Conservation (phyloP, 2,797 vertebrate species). For the Gymnothorax reevesii region DNA sequence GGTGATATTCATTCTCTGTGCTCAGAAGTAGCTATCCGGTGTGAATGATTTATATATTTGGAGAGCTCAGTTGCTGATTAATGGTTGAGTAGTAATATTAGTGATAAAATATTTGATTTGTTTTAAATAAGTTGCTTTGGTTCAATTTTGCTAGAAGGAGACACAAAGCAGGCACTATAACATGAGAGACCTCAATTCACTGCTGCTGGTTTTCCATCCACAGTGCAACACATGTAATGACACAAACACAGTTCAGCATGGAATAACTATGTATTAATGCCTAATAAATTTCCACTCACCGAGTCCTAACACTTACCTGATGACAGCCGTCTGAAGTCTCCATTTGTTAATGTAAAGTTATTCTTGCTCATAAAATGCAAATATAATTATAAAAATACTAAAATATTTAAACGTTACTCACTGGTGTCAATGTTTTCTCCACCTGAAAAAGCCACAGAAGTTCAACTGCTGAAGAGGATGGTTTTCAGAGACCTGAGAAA, state of each 20-base stretch:
- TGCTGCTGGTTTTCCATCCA: not conserved
- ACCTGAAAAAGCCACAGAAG: not conserved
- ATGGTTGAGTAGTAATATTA: not conserved
- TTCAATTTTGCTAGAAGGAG: not conserved
- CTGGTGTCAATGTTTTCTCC: not conserved
- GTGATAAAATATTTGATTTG: not conserved
- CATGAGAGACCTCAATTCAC: not conserved
- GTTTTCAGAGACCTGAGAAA: not conserved
- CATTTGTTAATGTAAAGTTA: not conserved
- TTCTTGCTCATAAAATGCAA: not conserved
- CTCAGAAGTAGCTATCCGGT: not conserved
- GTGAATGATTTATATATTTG: conserved; percentile 44
- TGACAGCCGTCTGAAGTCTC: not conserved
- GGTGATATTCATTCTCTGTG: conserved; percentile 49
- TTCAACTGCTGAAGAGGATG: not conserved
- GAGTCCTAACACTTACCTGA: not conserved
- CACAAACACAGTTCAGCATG: not conserved
- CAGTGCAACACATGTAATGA: not conserved
- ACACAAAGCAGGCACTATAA: not conserved
- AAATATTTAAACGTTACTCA: not conserved
- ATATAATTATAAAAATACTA: not conserved
- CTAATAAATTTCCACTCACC: not conserved
- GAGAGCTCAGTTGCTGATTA: conserved; percentile 34
- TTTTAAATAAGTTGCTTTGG: not conserved
- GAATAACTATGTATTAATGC: not conserved